phyloP scores from a whole-genome alignment of 2,113 vertebrate species.

The Brachirus orientalis region DNA sequence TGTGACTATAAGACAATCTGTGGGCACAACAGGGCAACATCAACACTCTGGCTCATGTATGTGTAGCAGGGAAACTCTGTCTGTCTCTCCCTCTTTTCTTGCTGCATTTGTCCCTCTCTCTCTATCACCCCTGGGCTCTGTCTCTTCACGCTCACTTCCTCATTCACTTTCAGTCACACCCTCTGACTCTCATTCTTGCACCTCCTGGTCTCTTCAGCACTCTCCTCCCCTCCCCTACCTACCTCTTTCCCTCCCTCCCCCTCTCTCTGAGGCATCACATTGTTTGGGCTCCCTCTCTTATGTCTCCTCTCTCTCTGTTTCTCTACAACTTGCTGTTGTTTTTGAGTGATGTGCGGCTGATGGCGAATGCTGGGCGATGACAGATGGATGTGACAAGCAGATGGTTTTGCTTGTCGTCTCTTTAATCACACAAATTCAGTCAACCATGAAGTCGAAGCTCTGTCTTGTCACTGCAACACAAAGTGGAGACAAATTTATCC shows the following conservation, averaged over 20 bases:
- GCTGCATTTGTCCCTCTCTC: constrained; percentile 14
- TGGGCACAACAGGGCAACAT: constrained; percentile 31
- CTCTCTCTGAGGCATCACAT: constrained; percentile 21
- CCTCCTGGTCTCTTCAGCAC: constrained; percentile 17
- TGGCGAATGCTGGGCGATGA: constrained; percentile 81
- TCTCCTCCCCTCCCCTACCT: not conserved
- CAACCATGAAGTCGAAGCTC: constrained; percentile 82
- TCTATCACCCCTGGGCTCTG: constrained; percentile 27
- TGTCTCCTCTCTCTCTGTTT: not conserved
- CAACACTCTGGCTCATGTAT: constrained; percentile 29
- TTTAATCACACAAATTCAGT: constrained; percentile 86
- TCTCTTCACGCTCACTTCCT: constrained; percentile 37
- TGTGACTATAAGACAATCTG: constrained; percentile 19
- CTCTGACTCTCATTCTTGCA: constrained; percentile 19
- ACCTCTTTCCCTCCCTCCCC: not conserved
- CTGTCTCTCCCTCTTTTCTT: constrained; percentile 17
- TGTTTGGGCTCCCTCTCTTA: not conserved
- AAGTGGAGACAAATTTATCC: constrained; percentile 86
- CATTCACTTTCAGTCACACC: constrained; percentile 55
- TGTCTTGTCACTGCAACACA: constrained; percentile 85
- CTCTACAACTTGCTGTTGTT: constrained; percentile 66
- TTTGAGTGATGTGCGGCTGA: constrained; percentile 83
- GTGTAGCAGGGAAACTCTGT: constrained; percentile 19
- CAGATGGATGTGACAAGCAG: constrained; percentile 87
- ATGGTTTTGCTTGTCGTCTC: constrained; percentile 86